Evolutionary conservation across 2,797 vertebrate genomes (phyloP).

Genomic region (Sarcoramphus papa): DNA sequence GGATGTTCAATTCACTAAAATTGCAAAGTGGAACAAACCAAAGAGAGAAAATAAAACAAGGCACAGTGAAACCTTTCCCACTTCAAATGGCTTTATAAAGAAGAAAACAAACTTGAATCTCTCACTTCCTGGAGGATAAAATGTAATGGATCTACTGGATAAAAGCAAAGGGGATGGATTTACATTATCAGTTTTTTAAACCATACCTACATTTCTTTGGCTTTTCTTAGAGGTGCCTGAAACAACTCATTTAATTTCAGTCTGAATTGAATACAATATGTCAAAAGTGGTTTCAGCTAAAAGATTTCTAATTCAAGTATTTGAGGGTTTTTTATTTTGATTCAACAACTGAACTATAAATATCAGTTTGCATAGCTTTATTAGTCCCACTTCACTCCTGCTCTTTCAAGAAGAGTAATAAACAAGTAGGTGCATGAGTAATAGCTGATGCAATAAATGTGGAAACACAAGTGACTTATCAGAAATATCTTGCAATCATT

Average conservation of each 20-base stretch:
- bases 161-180: background rate
- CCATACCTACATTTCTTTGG: background rate
- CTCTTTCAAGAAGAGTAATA: background rate
- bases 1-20: background rate
- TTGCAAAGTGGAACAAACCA: background rate
- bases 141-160: background rate
- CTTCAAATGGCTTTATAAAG: background rate
- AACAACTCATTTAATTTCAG: background rate
- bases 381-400: background rate
- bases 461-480: background rate
- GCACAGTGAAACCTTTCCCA: background rate
- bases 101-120: background rate
- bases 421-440: background rate
- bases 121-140: background rate
- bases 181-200: background rate
- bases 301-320: background rate
- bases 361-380: background rate
- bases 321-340: background rate
- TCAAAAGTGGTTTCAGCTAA: background rate
- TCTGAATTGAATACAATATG: background rate
- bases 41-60: background rate
- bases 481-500: conserved; percentile 5
- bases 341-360: background rate
- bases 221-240: background rate
- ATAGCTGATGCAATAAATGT: background rate